These are phyloP conservation scores for Perdita meconis DNA, from an alignment of 2,888 invertebrate species.

Conservation along the genomic window DNA sequence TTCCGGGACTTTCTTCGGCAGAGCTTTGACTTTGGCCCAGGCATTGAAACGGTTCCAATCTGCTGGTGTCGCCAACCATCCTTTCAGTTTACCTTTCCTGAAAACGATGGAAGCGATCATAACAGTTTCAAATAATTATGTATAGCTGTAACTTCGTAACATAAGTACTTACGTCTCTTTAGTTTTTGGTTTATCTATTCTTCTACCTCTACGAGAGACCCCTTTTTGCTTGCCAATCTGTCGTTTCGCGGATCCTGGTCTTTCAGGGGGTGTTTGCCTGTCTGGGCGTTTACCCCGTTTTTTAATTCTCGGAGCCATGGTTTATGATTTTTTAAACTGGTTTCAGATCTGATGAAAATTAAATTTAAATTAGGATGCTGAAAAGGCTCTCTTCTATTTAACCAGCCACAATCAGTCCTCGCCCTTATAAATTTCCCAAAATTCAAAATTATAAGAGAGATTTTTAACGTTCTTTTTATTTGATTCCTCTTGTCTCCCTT, in stretches of 20 bases:
- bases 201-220: not conserved
- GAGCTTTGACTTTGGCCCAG: constrained; percentile 74
- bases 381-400: too few relatives aligned
- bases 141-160: not conserved
- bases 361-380: too few relatives aligned
- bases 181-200: not conserved
- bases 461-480: too few relatives aligned
- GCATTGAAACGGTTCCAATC: constrained; percentile 76
- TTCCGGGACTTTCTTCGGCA: constrained; percentile 69
- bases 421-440: too few relatives aligned
- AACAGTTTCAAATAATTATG: not conserved
- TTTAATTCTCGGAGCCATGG: constrained; percentile 10
- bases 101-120: not conserved
- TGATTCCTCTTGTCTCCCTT: too few relatives aligned
- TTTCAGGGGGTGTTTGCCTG: too few relatives aligned
- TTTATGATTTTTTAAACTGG: not conserved
- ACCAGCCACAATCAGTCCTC: too few relatives aligned
- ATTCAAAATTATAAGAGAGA: too few relatives aligned
- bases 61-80: constrained; percentile 73
- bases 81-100: constrained; percentile 51
- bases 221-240: not conserved
- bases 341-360: too few relatives aligned
- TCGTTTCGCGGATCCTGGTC: not conserved
- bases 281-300: too few relatives aligned
- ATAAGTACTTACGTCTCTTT: constrained; percentile 19